phyloP scores from a whole-genome alignment of 2,797 vertebrate genomes.

The Tenualosa ilisha region DNA sequence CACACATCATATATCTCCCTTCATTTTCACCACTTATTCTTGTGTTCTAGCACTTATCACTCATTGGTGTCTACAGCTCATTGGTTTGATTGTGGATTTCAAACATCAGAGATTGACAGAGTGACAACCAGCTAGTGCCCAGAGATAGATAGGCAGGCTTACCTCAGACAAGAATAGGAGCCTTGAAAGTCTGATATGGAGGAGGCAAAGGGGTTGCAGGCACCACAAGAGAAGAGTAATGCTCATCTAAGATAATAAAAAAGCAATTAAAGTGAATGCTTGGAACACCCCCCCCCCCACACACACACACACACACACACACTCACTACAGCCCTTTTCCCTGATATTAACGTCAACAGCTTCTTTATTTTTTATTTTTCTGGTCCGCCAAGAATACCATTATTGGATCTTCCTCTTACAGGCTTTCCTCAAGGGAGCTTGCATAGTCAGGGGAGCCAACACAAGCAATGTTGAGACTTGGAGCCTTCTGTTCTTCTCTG shows the following conservation, averaged over 20 bases:
- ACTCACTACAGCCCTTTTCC: neutral
- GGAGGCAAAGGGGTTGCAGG: neutral
- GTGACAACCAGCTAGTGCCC: neutral
- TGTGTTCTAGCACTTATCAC: neutral
- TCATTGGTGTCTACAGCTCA: neutral
- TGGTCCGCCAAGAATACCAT: conserved; percentile 1
- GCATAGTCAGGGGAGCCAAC: neutral
- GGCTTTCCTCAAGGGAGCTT: neutral
- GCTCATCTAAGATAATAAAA: conserved; percentile 12
- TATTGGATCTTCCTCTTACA: conserved; percentile 7
- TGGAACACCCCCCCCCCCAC: neutral
- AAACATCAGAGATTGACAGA: neutral
- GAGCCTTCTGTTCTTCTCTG: conserved; percentile 8
- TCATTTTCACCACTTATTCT: neutral
- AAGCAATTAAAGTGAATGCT: neutral
- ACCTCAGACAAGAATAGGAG: neutral
- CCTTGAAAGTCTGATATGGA: neutral
- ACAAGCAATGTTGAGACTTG: neutral
- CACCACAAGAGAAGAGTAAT: neutral
- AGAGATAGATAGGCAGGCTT: neutral
- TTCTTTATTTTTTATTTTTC: neutral
- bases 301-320: neutral
- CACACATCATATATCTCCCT: neutral
- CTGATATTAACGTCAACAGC: conserved; percentile 9
- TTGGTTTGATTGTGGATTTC: neutral